phyloP scores from a whole-genome alignment of 2,113 vertebrate genomes.

The Vulpes ferrilata region DNA sequence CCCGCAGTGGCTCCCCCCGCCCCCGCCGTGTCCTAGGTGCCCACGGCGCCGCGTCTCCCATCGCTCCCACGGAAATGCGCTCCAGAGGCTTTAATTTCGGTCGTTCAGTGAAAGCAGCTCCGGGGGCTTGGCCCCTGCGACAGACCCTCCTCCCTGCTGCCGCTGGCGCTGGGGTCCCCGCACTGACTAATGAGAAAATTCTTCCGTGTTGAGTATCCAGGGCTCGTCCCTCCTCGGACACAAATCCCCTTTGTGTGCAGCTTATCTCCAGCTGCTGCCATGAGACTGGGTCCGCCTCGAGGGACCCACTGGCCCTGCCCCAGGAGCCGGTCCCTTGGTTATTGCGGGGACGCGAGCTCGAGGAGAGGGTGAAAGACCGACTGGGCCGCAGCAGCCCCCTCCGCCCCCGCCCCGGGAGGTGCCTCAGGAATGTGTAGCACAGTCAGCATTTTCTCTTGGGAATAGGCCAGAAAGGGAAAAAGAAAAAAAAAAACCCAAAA shows the following conservation, averaged over 20 bases:
- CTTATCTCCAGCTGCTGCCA: constrained; percentile 80
- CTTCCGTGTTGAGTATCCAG: constrained; percentile 67
- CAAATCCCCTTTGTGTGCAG: constrained; percentile 73
- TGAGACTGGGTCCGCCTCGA: constrained; percentile 31
- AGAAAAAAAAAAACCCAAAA: neutral
- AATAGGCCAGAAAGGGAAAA: neutral
- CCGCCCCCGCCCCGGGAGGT: constrained; percentile 2
- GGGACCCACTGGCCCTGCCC: neutral
- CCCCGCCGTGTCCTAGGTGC: neutral
- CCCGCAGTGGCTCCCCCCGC: neutral
- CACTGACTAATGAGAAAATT: constrained; percentile 80
- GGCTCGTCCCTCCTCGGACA: constrained; percentile 54
- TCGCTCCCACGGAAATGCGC: neutral
- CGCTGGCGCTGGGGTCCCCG: neutral
- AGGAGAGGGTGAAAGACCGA: neutral
- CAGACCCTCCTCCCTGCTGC: neutral
- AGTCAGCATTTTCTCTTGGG: neutral
- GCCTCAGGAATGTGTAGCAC: neutral
- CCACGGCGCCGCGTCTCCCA: neutral
- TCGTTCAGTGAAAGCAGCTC: neutral
- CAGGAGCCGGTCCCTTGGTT: neutral
- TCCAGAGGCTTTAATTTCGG: neutral
- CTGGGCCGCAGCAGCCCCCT: neutral
- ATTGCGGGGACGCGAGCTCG: neutral
- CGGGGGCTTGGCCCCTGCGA: neutral